Evolutionary conservation across 2,113 vertebrate species (phyloP).

Genomic region (Sinocyclocheilus anshuiensis): DNA sequence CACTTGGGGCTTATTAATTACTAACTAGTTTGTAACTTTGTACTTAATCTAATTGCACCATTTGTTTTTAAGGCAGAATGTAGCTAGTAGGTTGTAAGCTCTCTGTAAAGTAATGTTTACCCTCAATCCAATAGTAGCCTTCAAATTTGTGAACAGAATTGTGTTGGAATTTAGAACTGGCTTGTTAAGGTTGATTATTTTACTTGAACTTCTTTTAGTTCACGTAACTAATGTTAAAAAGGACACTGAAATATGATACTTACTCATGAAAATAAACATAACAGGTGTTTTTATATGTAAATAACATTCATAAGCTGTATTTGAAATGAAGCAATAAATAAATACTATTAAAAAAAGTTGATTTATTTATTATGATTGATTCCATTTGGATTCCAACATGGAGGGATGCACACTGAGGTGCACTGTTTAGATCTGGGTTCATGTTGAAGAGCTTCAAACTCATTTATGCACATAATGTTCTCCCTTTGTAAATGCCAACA

Average conservation of each 20-base stretch:
- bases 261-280: too few relatives aligned
- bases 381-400: neutral
- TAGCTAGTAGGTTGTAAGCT: neutral
- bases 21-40: neutral
- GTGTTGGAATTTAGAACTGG: neutral
- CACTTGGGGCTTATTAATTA: neutral
- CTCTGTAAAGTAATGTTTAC: neutral
- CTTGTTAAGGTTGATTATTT: neutral
- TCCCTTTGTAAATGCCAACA: neutral
- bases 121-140: neutral
- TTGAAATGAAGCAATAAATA: neutral
- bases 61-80: neutral
- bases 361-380: neutral
- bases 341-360: neutral
- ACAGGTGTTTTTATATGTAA: too few relatives aligned
- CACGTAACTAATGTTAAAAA: neutral
- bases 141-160: neutral
- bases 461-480: neutral
- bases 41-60: too few relatives aligned
- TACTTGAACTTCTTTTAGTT: neutral
- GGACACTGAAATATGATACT: too few relatives aligned
- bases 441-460: neutral
- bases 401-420: neutral
- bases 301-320: neutral
- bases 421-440: too few relatives aligned